These are phyloP conservation scores for Drosophila littoralis DNA, from an alignment of 1,140 invertebrate species.

Conservation along the genomic window DNA sequence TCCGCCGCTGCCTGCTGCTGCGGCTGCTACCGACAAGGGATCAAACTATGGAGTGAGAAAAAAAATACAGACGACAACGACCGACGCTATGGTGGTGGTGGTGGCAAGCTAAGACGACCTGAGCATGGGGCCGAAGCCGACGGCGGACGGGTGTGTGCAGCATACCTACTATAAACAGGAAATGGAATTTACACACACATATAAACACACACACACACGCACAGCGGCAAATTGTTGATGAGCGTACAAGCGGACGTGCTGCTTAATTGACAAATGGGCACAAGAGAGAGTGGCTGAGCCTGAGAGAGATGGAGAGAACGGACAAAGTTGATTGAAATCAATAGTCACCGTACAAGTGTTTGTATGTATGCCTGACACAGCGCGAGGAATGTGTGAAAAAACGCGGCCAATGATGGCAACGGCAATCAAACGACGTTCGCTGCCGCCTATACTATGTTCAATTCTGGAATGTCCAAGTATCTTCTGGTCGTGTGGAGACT, in stretches of 20 bases:
- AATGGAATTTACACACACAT: conserved; percentile 79
- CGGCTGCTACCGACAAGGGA: conserved; percentile 56
- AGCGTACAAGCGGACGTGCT: conserved; percentile 70
- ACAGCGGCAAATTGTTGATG: conserved; percentile 61
- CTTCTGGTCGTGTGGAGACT: conserved; percentile 43
- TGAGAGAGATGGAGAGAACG: conserved; percentile 43
- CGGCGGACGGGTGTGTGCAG: conserved; percentile 37
- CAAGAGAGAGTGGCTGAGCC: conserved; percentile 35
- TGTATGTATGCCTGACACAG: conserved; percentile 43
- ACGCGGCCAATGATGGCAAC: conserved; percentile 76
- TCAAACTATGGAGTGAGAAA: conserved; percentile 59
- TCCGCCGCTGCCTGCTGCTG: conserved; percentile 44
- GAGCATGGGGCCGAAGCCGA: conserved; percentile 33
- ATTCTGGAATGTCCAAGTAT: conserved; percentile 74
- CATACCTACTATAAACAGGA: conserved; percentile 78
- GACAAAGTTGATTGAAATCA: conserved; percentile 78
- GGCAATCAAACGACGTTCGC: conserved; percentile 55
- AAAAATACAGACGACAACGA: conserved; percentile 57
- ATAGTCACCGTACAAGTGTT: conserved; percentile 72
- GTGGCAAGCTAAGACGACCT: conserved; percentile 42
- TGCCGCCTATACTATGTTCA: conserved; percentile 54
- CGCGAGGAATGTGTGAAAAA: conserved; percentile 77
- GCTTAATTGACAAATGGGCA: conserved; percentile 80
- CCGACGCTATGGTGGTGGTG: conserved; percentile 35
- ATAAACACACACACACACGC: conserved; percentile 30